Evolutionary conservation across 92 coral and sea anemone species (phyloP), one percentile per base, ranked within the genome.

Genomic region (Umimayanthus chanpuru): DNA sequence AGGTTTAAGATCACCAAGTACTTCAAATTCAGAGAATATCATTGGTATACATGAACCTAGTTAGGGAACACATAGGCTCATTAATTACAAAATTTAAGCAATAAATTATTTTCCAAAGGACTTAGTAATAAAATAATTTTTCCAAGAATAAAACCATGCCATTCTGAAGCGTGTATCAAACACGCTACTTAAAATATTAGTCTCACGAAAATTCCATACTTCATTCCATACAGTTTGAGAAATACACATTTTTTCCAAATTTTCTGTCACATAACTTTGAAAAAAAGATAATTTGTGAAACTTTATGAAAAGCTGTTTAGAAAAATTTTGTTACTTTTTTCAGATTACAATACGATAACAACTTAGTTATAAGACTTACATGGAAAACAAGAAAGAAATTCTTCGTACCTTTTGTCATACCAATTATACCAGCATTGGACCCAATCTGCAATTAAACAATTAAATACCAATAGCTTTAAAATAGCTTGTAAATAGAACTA

Each of bases 381-480:
- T 11, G 16, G n/a, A 47, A 28, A 6, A 61, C n/a, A 72, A 21
- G 38, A 38, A 47, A 53, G 53, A n/a, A 26, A 6, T 30, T 0
- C 7, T 67, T 75, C 18, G 2, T 85, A 97, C 99, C 99, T 95
- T 97, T 97, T 16, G 99, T 97, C 99, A 97, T 97, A 79, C 99
- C 99, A 91, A 97, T 97, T 41, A 97, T 97, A 56, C 99, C 99
- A 85, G 99, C 99, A 95, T 97, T 97, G 71, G 98, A 94, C 12
- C 98, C 98, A 82, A 96, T 91, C 98, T 94, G 85, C 74, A 88
- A n/a, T 20, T 28, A n/a, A 75, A 85, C 74, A 50, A n/a, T n/a
- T n/a, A 41, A 47, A 32, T 6, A 9, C 44, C 9, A 15, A 18
- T 9, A 72, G 70, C 26, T 25, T 28, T 23, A 70, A 71, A 85